These are phyloP conservation scores for Erinaceus europaeus DNA, from an alignment of 2,113 vertebrate species.

Conservation along the genomic window DNA sequence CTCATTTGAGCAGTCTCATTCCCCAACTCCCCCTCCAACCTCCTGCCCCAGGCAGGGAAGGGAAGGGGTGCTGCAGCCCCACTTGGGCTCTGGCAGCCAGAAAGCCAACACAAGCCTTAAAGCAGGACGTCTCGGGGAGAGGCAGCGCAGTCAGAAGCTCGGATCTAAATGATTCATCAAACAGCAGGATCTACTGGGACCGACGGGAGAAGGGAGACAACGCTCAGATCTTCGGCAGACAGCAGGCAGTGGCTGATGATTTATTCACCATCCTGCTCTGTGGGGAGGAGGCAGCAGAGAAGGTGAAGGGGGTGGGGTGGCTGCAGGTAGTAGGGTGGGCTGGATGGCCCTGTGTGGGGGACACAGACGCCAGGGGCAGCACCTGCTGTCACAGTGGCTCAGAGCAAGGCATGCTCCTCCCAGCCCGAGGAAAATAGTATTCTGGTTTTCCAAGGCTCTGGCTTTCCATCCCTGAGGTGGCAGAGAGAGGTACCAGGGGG, in stretches of 20 bases:
- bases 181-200: slow-evolving; percentile 59
- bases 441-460: too few relatives aligned
- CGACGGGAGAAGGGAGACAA: slow-evolving; percentile 50
- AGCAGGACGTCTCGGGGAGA: background rate
- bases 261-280: slow-evolving; percentile 77
- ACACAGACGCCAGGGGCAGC: slow-evolving; percentile 53
- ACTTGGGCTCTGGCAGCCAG: background rate
- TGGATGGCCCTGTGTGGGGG: slow-evolving; percentile 29
- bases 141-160: background rate
- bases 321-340: background rate
- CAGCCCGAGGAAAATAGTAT: too few relatives aligned
- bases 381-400: slow-evolving; percentile 51
- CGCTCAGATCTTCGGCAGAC: slow-evolving; percentile 32
- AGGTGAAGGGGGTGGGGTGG: background rate
- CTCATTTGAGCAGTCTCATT: too few relatives aligned
- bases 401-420: slow-evolving; percentile 37
- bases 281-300: slow-evolving; percentile 42
- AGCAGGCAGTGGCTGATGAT: slow-evolving; percentile 72
- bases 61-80: too few relatives aligned
- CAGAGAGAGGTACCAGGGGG: too few relatives aligned
- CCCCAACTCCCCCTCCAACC: too few relatives aligned
- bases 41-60: too few relatives aligned
- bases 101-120: background rate
- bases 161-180: slow-evolving; percentile 79
- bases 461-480: too few relatives aligned